Evolutionary conservation across 1,140 invertebrate species (phyloP).

Genomic region (Brachionus manjavacas): DNA sequence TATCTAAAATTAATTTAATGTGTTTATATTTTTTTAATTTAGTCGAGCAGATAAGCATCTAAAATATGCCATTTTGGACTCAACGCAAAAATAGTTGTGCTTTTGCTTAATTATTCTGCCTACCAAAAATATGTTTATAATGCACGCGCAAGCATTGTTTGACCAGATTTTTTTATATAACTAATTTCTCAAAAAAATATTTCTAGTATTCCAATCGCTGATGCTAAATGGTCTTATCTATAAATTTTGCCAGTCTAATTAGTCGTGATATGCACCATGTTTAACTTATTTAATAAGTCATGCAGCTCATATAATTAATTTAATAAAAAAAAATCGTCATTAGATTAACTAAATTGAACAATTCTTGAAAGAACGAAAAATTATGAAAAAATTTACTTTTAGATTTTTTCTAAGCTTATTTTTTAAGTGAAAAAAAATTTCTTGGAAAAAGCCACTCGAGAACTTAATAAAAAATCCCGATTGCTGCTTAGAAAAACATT

Average conservation of each 20-base stretch:
- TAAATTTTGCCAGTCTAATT: neutral
- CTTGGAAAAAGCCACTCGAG: no score
- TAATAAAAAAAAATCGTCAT: neutral
- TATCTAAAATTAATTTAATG: neutral
- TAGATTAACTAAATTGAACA: no score
- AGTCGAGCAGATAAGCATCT: neutral
- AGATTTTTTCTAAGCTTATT: neutral
- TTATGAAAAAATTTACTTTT: neutral
- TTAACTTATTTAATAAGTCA: neutral
- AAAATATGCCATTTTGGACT: neutral
- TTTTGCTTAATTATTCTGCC: neutral
- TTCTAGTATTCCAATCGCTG: neutral
- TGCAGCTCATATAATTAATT: neutral
- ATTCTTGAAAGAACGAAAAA: no score
- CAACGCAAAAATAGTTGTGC: neutral
- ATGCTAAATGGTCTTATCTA: neutral
- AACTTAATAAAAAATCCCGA: no score
- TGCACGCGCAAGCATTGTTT: neutral
- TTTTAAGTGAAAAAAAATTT: neutral
- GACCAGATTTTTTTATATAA: neutral
- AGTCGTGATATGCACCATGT: neutral
- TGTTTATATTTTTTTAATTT: slow-evolving; percentile 8
- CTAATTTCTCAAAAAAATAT: neutral
- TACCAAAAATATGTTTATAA: neutral
- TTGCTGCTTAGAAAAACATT: neutral